A percentile compares a stretch with the other conserved stretches of the same genome.
Evolutionary conservation across 2,113 vertebrate genomes (phyloP).

Genomic region (Turdus rufiventris): DNA sequence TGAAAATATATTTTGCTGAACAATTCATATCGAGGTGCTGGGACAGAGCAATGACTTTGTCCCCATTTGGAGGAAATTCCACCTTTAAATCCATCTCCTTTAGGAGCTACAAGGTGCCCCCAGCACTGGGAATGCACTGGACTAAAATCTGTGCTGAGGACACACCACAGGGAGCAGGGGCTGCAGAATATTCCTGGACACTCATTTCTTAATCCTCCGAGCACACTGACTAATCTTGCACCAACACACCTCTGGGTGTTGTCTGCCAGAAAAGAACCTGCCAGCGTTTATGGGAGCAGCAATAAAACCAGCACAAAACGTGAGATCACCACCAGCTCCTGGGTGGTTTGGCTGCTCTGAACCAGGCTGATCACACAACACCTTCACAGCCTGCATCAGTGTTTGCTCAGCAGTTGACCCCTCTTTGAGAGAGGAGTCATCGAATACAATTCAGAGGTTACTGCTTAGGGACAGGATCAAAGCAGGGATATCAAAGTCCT

Average conservation of each 20-base stretch:
- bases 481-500: neutral
- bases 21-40: neutral
- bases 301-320: neutral
- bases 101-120: neutral
- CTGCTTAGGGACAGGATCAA: neutral
- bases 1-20: neutral
- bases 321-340: neutral
- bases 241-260: neutral
- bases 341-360: neutral
- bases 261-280: neutral
- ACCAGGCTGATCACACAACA: neutral
- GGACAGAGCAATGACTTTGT: neutral
- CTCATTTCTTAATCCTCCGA: neutral
- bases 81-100: neutral
- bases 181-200: neutral
- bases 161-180: neutral
- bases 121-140: neutral
- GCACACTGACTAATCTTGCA: too few species aligned
- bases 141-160: too few species aligned
- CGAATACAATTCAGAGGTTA: neutral
- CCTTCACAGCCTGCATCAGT: neutral
- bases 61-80: neutral
- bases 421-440: neutral
- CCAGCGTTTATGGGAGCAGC: rapidly evolving
- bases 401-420: neutral